Percentiles rank a stretch among this genome's conserved stretches.
Evolutionary conservation across 2,888 invertebrate species (phyloP).

Genomic region (Selenia dentaria): DNA sequence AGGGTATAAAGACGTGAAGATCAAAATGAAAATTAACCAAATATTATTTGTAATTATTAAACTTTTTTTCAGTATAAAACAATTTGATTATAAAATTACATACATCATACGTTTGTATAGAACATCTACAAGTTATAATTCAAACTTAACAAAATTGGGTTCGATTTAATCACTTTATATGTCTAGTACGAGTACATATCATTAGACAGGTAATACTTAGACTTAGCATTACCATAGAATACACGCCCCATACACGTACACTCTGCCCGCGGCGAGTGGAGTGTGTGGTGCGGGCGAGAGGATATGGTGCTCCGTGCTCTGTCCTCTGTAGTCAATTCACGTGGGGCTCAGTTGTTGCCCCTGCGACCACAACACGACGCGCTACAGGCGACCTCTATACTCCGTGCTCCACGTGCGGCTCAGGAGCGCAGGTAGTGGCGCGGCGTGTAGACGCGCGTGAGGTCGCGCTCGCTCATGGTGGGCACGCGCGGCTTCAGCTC

Average conservation of each 20-base stretch:
- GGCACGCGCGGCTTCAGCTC: slow-evolving; percentile 83
- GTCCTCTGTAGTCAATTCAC: too few species aligned
- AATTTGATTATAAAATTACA: neutral
- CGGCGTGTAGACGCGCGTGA: slow-evolving; percentile 67
- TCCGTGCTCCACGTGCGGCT: slow-evolving; percentile 42
- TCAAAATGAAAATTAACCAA: too few species aligned
- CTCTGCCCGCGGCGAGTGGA: too few species aligned
- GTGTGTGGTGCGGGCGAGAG: too few species aligned
- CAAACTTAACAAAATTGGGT: slow-evolving; percentile 18
- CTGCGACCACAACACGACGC: slow-evolving; percentile 36
- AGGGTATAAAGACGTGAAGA: too few species aligned
- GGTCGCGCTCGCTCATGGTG: slow-evolving; percentile 84
- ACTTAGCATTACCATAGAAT: neutral
- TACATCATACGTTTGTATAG: neutral
- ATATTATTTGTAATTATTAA: too few species aligned
- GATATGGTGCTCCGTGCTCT: too few species aligned
- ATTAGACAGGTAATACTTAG: neutral
- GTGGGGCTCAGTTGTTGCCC: slow-evolving; percentile 59
- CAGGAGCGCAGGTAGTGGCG: slow-evolving; percentile 50
- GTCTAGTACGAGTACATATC: neutral
- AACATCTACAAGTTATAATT: neutral
- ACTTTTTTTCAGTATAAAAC: slow-evolving; percentile 9
- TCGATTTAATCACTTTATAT: neutral
- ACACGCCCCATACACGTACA: too few species aligned
- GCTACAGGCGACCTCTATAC: neutral